Conservation (phyloP, 1,140 invertebrate genomes). For the Drepana arcuata region DNA sequence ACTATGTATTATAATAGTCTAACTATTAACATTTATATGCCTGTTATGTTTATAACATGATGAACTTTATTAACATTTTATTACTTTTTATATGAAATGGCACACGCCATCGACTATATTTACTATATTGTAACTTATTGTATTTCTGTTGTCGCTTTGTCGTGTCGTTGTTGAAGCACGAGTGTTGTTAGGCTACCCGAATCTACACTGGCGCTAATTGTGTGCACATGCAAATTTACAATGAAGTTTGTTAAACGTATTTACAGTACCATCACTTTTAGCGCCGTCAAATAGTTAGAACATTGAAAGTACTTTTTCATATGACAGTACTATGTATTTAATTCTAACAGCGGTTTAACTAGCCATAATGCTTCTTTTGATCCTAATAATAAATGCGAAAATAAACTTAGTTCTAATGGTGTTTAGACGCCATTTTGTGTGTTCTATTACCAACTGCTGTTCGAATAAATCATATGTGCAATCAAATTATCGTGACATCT, state of each 20-base stretch:
- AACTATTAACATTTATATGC: constrained; percentile 71
- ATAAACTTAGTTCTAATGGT: no score
- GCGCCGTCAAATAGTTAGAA: constrained; percentile 40
- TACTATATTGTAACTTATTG: constrained; percentile 59
- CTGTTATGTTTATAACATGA: constrained; percentile 72
- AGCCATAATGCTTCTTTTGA: no score
- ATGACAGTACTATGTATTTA: constrained; percentile 9
- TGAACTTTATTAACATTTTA: constrained; percentile 67
- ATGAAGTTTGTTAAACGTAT: constrained; percentile 16
- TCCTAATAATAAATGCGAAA: no score
- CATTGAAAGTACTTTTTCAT: no score
- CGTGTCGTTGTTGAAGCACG: constrained; percentile 61
- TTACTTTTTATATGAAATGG: constrained; percentile 51
- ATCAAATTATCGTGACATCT: no score
- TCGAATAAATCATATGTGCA: no score
- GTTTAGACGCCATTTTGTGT: no score
- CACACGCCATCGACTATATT: constrained; percentile 71
- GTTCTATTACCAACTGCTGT: no score
- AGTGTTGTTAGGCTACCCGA: constrained; percentile 57
- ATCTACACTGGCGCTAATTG: constrained; percentile 46
- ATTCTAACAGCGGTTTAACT: constrained; percentile 8
- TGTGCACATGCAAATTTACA: constrained; percentile 5
- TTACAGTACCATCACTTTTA: constrained; percentile 29
- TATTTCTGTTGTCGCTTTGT: constrained; percentile 63
- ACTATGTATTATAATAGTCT: constrained; percentile 71